phyloP scores from a whole-genome alignment of 2,888 invertebrate genomes.

The Augochlorella aurata region DNA sequence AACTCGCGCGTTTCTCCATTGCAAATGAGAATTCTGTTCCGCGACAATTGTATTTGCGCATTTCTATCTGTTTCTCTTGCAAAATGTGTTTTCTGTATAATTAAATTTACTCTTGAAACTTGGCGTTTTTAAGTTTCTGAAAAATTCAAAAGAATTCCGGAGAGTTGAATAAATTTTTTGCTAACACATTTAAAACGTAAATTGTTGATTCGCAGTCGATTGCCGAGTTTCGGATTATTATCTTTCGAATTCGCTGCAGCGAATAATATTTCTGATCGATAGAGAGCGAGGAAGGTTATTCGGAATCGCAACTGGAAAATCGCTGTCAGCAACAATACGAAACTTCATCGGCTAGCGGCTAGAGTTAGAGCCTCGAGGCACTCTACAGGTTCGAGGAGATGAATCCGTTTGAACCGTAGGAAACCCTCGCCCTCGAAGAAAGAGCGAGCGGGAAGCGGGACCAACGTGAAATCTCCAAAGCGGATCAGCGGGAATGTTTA shows the following conservation, averaged over 20 bases:
- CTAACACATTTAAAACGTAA: too few relatives aligned
- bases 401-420: constrained; percentile 10
- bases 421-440: constrained; percentile 11
- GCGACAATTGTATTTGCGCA: not conserved
- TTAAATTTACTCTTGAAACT: too few relatives aligned
- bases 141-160: too few relatives aligned
- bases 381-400: not conserved
- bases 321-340: not conserved
- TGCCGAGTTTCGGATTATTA: too few relatives aligned
- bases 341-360: not conserved
- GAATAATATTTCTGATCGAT: not conserved
- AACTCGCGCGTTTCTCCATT: not conserved
- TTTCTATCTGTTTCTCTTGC: too few relatives aligned
- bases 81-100: too few relatives aligned
- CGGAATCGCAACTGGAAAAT: not conserved
- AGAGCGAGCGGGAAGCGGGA: constrained; percentile 6
- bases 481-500: constrained; percentile 75
- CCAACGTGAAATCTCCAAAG: constrained; percentile 64
- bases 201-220: too few relatives aligned
- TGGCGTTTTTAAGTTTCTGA: too few relatives aligned
- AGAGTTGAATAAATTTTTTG: too few relatives aligned
- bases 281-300: not conserved
- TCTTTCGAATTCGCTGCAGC: too few relatives aligned
- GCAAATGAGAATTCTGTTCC: not conserved
- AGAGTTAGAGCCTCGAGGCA: not conserved